Base-by-base conservation (phyloP, 2,888 invertebrate genomes). In the Lissocephala sabroskyi region DNA sequence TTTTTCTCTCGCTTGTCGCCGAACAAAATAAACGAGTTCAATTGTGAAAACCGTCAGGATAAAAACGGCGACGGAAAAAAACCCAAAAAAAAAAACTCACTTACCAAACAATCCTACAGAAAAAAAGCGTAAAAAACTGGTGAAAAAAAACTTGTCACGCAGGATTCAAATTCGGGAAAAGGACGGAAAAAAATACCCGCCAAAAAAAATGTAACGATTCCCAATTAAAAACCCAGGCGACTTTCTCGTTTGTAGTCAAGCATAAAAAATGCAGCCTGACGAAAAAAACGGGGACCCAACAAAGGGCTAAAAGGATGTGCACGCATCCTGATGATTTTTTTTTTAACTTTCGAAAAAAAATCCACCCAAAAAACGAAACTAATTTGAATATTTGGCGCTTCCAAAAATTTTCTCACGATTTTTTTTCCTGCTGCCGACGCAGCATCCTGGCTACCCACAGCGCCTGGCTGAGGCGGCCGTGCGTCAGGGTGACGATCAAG, bases 201-300 rank as follows among this genome's bases (percentile, higher is more conserved):
- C 45, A 45, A 52, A 51, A 61, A 56, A 57, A 49, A 50, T 40
- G 41, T 30, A 43, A 49, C n/a, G n/a, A n/a, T n/a, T n/a, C 56
- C 61, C 63, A 78, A 73, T 76, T 78, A 73, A 56, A 76, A 71
- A 76, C n/a, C n/a, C n/a, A n/a, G n/a, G n/a, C 60, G 68, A 71
- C 60, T 75, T 70, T 70, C n/a, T n/a, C 66, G 65, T 49, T 53
- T 56, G 63, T 65, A 74, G 52, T 56, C 75, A 63, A 64, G 67
- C 65, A 65, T 59, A 71, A 65, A 65, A 65, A 73, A 73, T 59
- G 42, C 57, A 45, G 48, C 52, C 54, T 51, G 45, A n/a, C n/a
- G n/a, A n/a, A n/a, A n/a, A n/a, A n/a, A n/a, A n/a, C n/a, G n/a
- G n/a, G n/a, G n/a, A n/a, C n/a, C n/a, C n/a, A 57, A 68, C 65